Evolutionary conservation across 2,888 invertebrate genomes (phyloP).

Genomic region (Patella caerulea): DNA sequence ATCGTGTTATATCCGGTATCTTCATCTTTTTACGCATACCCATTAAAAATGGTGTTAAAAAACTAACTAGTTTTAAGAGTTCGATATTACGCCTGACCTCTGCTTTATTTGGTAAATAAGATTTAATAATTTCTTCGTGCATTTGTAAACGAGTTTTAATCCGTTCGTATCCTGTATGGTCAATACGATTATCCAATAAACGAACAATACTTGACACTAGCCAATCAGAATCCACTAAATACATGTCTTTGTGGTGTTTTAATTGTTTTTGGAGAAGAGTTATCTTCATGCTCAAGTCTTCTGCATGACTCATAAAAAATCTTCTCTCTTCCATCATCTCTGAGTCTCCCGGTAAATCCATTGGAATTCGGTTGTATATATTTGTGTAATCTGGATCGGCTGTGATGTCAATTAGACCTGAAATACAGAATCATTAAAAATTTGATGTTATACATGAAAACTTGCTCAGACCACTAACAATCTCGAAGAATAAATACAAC

Average conservation of each 20-base stretch:
- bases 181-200: constrained; percentile 63
- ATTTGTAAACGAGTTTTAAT: constrained; percentile 68
- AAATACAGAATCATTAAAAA: not conserved
- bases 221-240: constrained; percentile 65
- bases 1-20: constrained; percentile 63
- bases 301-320: constrained; percentile 68
- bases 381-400: constrained; percentile 65
- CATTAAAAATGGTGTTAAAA: constrained; percentile 68
- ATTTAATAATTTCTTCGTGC: constrained; percentile 65
- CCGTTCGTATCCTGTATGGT: constrained; percentile 65
- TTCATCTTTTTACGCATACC: constrained; percentile 70
- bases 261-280: constrained; percentile 62
- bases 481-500: too few species aligned
- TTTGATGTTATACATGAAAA: not conserved
- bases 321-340: constrained; percentile 63
- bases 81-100: constrained; percentile 62
- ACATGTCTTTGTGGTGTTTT: constrained; percentile 61
- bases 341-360: constrained; percentile 57
- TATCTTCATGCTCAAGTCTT: constrained; percentile 64
- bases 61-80: constrained; percentile 67
- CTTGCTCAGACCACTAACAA: not conserved
- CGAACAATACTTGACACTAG: constrained; percentile 61
- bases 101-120: constrained; percentile 61
- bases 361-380: constrained; percentile 60
- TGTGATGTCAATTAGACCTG: constrained; percentile 67